Evolutionary conservation across 2,888 invertebrate species (phyloP).

Genomic region (Leucoptera coffeella): DNA sequence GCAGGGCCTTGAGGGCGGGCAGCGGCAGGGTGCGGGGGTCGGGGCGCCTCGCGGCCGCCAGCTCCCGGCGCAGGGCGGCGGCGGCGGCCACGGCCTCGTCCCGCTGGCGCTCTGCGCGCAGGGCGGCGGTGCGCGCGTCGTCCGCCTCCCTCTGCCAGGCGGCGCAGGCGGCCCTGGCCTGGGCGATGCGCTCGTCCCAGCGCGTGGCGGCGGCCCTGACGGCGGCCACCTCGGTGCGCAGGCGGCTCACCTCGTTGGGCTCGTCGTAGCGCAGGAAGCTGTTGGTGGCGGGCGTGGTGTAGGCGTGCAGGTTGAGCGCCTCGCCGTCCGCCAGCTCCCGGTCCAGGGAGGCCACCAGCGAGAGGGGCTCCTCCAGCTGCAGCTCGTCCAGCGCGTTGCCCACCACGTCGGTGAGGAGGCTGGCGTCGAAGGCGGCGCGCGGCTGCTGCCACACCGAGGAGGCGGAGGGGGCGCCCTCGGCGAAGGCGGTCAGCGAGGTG

Average conservation of each 20-base stretch:
- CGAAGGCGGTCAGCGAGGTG: slow-evolving; percentile 23
- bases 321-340: slow-evolving; percentile 56
- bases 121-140: slow-evolving; percentile 71
- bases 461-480: slow-evolving; percentile 46
- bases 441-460: no score
- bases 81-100: slow-evolving; percentile 78
- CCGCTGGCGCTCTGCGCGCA: slow-evolving; percentile 73
- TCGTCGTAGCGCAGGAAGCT: slow-evolving; percentile 59
- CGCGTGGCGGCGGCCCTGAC: slow-evolving; percentile 72
- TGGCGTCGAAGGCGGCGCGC: slow-evolving; percentile 67
- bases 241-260: slow-evolving; percentile 45
- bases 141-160: slow-evolving; percentile 85
- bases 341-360: slow-evolving; percentile 70
- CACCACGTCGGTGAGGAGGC: slow-evolving; percentile 73
- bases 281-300: slow-evolving; percentile 81
- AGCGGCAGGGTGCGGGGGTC: slow-evolving; percentile 71
- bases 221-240: slow-evolving; percentile 74
- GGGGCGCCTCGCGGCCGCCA: slow-evolving; percentile 54
- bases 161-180: slow-evolving; percentile 76
- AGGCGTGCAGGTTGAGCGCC: slow-evolving; percentile 53
- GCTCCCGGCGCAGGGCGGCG: slow-evolving; percentile 47
- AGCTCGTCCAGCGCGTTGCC: slow-evolving; percentile 86
- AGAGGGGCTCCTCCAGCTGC: slow-evolving; percentile 74
- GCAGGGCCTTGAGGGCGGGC: slow-evolving; percentile 66
- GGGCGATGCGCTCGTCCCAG: slow-evolving; percentile 77